phyloP scores from a whole-genome alignment of 2,797 vertebrate species.

The Fringilla coelebs region DNA sequence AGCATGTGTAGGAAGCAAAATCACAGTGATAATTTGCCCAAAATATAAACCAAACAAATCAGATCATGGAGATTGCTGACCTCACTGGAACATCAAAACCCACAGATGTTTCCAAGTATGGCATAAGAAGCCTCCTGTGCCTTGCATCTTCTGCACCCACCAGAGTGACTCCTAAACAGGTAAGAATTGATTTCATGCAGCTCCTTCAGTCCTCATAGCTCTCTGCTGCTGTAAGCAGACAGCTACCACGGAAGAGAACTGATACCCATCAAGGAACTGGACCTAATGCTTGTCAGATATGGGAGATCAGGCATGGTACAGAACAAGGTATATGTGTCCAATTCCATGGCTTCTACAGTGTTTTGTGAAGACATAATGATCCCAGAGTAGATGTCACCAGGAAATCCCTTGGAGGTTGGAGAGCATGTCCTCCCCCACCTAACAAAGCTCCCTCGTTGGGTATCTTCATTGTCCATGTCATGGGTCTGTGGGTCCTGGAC shows the following conservation, averaged over 20 bases:
- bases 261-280: background rate
- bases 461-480: background rate
- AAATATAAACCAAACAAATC: background rate
- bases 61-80: background rate
- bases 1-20: background rate
- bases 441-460: rapidly evolving
- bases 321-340: background rate
- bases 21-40: background rate
- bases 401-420: background rate
- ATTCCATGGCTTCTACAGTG: background rate
- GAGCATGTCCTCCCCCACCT: no score
- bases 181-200: background rate
- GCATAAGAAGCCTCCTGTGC: background rate
- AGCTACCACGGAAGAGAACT: background rate
- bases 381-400: background rate
- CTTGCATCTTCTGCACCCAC: background rate
- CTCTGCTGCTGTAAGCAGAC: background rate
- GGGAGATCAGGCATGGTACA: background rate
- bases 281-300: background rate
- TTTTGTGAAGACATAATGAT: background rate
- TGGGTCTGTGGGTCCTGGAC: background rate
- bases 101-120: background rate
- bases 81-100: background rate
- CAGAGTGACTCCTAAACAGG: background rate
- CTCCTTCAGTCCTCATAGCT: background rate